A percentile compares a stretch with the other conserved stretches of the same genome.
Conservation (phyloP, 2,888 invertebrate genomes). For the Lepeophtheirus nordmannii region DNA sequence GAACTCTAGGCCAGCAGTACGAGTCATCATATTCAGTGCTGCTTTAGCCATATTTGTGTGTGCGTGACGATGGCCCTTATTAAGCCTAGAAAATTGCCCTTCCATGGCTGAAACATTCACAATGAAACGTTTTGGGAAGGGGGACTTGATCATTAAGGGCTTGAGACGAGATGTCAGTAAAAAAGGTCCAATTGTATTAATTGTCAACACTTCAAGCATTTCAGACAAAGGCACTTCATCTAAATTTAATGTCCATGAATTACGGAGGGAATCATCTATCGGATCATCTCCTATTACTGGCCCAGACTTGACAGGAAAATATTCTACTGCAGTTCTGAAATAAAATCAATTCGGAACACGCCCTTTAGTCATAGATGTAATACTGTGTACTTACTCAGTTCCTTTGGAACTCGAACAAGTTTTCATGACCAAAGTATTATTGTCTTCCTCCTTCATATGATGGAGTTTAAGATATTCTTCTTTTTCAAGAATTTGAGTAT, state of each 20-base stretch:
- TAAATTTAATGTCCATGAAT: conserved; percentile 26
- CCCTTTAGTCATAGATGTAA: neutral
- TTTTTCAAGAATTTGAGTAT: conserved; percentile 2
- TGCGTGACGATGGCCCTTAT: conserved; percentile 27
- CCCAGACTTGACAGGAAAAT: neutral
- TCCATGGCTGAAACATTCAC: conserved; percentile 28
- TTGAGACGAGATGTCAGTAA: conserved; percentile 25
- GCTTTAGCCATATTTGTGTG: conserved; percentile 29
- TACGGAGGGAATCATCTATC: conserved; percentile 24
- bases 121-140: conserved; percentile 20
- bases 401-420: neutral
- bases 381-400: neutral
- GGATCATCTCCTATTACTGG: conserved; percentile 25
- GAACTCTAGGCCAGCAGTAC: conserved; percentile 27
- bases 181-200: conserved; percentile 26
- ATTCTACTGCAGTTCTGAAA: neutral
- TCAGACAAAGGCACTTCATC: conserved; percentile 26
- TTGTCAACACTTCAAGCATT: conserved; percentile 25
- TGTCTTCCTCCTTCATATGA: neutral
- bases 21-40: conserved; percentile 28
- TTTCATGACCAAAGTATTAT: neutral
- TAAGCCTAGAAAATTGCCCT: conserved; percentile 26
- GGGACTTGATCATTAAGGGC: conserved; percentile 24
- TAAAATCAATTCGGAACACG: neutral
- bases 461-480: neutral